Evolutionary conservation across 2,888 invertebrate genomes (phyloP).

Genomic region (Deilephila elpenor): DNA sequence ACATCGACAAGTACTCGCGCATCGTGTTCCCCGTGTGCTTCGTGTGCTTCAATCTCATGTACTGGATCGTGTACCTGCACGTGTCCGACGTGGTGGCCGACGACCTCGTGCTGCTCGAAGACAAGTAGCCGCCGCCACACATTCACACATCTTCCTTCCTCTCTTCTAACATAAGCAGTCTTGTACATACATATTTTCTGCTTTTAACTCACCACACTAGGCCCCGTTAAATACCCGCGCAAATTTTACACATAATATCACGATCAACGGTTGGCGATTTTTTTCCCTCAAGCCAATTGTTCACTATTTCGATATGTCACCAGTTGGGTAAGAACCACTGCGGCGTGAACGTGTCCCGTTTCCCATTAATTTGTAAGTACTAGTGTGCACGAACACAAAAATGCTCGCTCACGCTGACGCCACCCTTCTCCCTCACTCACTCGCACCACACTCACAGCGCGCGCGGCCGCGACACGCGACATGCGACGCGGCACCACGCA

Average conservation of each 20-base stretch:
- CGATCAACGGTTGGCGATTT: not conserved
- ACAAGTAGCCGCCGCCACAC: slow-evolving; percentile 46
- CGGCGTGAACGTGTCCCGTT: slow-evolving; percentile 1
- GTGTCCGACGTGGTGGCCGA: slow-evolving; percentile 96
- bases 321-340: not conserved
- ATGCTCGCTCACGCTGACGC: slow-evolving; percentile 2
- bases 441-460: not conserved
- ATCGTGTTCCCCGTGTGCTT: slow-evolving; percentile 98
- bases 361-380: slow-evolving; percentile 3
- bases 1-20: slow-evolving; percentile 98
- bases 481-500: not conserved
- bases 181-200: slow-evolving; percentile 4
- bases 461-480: no score
- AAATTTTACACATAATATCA: not conserved
- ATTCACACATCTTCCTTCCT: not conserved
- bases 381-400: slow-evolving; percentile 2
- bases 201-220: not conserved
- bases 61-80: slow-evolving; percentile 97
- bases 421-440: not conserved
- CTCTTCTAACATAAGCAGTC: not conserved
- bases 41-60: slow-evolving; percentile 98
- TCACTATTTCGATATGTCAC: not conserved
- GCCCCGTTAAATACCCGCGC: not conserved
- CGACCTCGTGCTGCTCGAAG: slow-evolving; percentile 91
- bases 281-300: not conserved